Evolutionary conservation across 1,140 invertebrate species (phyloP).

Genomic region (Thaumatotibia leucotreta): DNA sequence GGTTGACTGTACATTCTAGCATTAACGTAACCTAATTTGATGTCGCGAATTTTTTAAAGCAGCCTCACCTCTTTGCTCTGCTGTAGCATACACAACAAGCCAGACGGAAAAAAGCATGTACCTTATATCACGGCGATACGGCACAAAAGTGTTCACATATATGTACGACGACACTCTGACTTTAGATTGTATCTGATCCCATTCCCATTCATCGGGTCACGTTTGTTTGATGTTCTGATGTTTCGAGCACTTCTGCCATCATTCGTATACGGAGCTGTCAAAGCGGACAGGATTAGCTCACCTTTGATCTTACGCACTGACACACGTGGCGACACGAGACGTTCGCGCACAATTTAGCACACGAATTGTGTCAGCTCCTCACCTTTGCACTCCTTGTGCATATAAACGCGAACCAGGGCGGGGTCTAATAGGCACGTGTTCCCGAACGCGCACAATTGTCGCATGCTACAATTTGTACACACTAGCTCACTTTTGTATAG

Average conservation of each 20-base stretch:
- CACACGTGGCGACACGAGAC: neutral
- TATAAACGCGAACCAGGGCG: constrained; percentile 93
- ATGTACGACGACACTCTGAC: neutral
- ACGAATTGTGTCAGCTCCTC: neutral
- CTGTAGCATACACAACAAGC: too few relatives aligned
- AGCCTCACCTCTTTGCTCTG: too few relatives aligned
- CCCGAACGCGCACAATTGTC: too few relatives aligned
- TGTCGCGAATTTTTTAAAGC: too few relatives aligned
- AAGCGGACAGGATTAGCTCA: neutral
- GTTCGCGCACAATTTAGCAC: neutral
- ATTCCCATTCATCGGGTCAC: neutral
- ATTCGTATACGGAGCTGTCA: too few relatives aligned
- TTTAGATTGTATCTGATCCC: neutral
- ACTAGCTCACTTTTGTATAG: too few relatives aligned
- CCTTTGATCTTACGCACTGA: neutral
- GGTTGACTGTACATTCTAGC: too few relatives aligned
- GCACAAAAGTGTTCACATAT: neutral
- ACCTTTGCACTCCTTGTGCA: constrained; percentile 92
- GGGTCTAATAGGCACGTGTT: constrained; percentile 95
- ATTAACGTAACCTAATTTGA: too few relatives aligned
- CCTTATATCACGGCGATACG: neutral
- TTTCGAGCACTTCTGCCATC: neutral
- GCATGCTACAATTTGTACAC: too few relatives aligned
- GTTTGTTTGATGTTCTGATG: neutral
- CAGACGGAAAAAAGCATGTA: too few relatives aligned